Percentiles rank a stretch among this genome's conserved stretches.
These are phyloP conservation scores for roundworm (Caenorhabditis elegans) DNA, from an alignment of 1,140 invertebrate genomes.

Conservation along the genomic window DNA sequence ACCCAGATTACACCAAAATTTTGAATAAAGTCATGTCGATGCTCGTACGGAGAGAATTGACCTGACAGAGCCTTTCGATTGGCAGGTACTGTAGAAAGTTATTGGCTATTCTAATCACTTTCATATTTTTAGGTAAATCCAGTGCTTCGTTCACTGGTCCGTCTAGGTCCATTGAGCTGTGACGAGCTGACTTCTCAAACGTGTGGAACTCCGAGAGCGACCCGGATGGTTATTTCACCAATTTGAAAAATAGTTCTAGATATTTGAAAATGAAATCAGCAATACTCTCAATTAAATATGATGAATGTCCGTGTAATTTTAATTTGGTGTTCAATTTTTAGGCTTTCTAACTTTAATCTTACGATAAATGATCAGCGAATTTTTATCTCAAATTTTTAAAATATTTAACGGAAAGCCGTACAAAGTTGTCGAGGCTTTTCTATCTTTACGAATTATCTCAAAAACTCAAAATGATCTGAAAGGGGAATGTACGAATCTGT, in stretches of 20 bases:
- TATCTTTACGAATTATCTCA: no score
- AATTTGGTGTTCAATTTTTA: no score
- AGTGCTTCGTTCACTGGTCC: not conserved
- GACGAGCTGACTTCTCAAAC: not conserved
- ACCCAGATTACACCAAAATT: not conserved
- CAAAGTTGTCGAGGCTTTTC: no score
- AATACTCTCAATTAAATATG: no score
- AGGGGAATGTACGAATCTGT: no score
- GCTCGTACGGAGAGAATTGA: not conserved
- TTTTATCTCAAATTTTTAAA: no score
- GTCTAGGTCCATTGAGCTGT: not conserved
- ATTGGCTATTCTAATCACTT: not conserved
- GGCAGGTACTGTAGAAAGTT: not conserved
- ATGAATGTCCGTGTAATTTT: no score
- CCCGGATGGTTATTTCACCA: not conserved
- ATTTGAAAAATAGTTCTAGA: not conserved
- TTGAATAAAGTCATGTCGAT: not conserved
- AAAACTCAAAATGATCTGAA: no score
- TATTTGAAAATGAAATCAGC: no score
- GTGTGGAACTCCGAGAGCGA: not conserved
- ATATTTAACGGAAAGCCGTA: no score
- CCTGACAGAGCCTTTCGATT: not conserved
- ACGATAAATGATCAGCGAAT: no score
- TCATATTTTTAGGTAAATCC: not conserved
- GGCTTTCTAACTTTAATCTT: no score